Evolutionary conservation across 2,797 vertebrate genomes (phyloP), one percentile per base, ranked within the genome.

Genomic region (Tolypeutes matacus): DNA sequence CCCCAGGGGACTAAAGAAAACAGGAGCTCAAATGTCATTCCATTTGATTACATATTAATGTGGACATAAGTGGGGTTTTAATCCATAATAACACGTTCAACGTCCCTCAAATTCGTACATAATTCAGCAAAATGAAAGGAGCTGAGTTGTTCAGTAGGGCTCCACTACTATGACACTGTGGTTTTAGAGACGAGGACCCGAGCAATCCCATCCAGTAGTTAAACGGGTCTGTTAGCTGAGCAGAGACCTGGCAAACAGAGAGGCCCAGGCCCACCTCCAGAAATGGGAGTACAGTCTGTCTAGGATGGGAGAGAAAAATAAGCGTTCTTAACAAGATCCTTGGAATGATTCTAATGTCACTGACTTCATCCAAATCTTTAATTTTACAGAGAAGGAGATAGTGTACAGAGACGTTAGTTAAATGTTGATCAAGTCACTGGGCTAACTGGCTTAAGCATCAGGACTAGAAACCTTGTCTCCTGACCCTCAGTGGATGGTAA

Each of bases 1-100:
- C 0, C 25, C 2, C 49, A 95, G 23, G 73, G 90, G 23, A 65
- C 67, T 51, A 4, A 69, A 95, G 64, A 89, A 93, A 93, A 94
- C 11, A 80, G n/a, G 62, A 70, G 31, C 58, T 89, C 62, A 86
- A 76, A 87, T 78, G 36, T 58, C 39, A 69, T 70, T 88, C 23
- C 34, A 69, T 60, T 34, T 80, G 70, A 60, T 78, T 65, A 39
- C 27, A 34, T 36, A 36, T 62, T 67, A 80, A 88, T 3, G 3
- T 51, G 46, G 46, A 85, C 42, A 0, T 84, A 9, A 93, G 29
- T 18, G 14, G 21, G 49, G 39, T n/a, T 49, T 73, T 27, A 9
- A 31, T 81, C 31, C 56, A 36, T 13, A 91, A 86, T 13, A 56
- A 94, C 75, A 80, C 10, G 34, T 51, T 84, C 83, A 82, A 39